Evolutionary conservation across 1,140 invertebrate species (phyloP).

Genomic region (Drosophila paulistorum): DNA sequence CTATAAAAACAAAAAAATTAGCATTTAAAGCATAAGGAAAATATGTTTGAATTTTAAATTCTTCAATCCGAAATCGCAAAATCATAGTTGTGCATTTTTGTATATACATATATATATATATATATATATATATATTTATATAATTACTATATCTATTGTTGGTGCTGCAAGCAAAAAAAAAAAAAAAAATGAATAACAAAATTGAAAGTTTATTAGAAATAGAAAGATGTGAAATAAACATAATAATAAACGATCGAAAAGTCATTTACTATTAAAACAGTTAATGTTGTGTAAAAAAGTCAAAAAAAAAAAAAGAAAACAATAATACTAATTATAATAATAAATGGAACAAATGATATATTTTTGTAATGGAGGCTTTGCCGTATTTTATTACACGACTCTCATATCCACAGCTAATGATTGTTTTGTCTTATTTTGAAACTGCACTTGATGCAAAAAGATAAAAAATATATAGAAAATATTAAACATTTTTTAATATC

Average conservation of each 20-base stretch:
- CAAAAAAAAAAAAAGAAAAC: constrained; percentile 3
- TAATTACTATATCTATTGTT: constrained; percentile 61
- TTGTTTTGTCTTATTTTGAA: not conserved
- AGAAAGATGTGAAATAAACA: constrained; percentile 21
- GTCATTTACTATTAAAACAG: constrained; percentile 49
- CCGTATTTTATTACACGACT: constrained; percentile 22
- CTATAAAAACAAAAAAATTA: constrained; percentile 42
- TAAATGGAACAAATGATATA: constrained; percentile 31
- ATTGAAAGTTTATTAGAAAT: constrained; percentile 40
- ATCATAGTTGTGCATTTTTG: constrained; percentile 78
- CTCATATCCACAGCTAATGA: too few species aligned
- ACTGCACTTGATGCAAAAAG: too few species aligned
- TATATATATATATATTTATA: constrained; percentile 38
- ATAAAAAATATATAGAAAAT: too few species aligned
- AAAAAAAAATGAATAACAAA: not conserved
- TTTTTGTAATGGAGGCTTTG: constrained; percentile 23
- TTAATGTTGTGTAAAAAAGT: constrained; percentile 60
- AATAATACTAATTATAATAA: constrained; percentile 12
- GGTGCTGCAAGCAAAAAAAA: constrained; percentile 72
- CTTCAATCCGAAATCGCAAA: constrained; percentile 62
- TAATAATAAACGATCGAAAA: constrained; percentile 33
- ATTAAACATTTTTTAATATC: too few species aligned
- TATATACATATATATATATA: constrained; percentile 66
- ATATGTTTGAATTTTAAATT: constrained; percentile 75
- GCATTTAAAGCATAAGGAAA: constrained; percentile 61